These are phyloP conservation scores for Danionella cerebrum DNA, from an alignment of 2,113 vertebrate genomes.

Conservation along the genomic window DNA sequence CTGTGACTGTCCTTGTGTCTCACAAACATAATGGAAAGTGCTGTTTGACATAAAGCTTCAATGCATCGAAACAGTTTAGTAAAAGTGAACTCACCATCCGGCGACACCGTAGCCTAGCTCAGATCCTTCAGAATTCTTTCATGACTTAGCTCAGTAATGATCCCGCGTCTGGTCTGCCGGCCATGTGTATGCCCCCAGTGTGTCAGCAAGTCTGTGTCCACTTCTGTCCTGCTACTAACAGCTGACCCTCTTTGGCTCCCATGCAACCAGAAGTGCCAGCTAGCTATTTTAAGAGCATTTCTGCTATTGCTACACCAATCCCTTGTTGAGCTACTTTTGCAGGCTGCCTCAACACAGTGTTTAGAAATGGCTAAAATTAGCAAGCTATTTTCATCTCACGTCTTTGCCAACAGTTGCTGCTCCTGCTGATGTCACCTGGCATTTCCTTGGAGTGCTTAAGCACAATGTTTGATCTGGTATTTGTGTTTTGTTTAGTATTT, in stretches of 20 bases:
- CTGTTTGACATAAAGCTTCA: not conserved
- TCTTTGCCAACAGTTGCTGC: not conserved
- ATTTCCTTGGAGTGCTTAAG: not conserved
- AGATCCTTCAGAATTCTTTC: not conserved
- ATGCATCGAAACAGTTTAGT: no score
- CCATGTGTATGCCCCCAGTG: constrained; percentile 12
- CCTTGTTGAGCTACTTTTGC: constrained; percentile 20
- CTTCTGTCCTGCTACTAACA: constrained; percentile 51
- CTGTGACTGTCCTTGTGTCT: not conserved
- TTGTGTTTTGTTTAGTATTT: no score
- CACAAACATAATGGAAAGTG: not conserved
- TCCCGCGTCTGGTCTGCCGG: not conserved
- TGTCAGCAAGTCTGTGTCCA: constrained; percentile 22
- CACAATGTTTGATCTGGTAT: no score
- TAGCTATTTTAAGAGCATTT: constrained; percentile 53
- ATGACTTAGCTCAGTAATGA: not conserved
- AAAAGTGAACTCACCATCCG: constrained; percentile 16
- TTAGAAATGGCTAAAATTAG: not conserved
- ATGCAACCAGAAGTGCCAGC: constrained; percentile 34
- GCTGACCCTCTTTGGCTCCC: constrained; percentile 55
- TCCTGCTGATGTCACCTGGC: constrained; percentile 28
- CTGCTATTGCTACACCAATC: constrained; percentile 46
- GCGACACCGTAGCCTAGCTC: not conserved
- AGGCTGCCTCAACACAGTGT: constrained; percentile 9
- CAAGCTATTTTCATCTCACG: constrained; percentile 2